Evolutionary conservation across 2,888 invertebrate genomes (phyloP).

Genomic region (Caenorhabditis sp.): DNA sequence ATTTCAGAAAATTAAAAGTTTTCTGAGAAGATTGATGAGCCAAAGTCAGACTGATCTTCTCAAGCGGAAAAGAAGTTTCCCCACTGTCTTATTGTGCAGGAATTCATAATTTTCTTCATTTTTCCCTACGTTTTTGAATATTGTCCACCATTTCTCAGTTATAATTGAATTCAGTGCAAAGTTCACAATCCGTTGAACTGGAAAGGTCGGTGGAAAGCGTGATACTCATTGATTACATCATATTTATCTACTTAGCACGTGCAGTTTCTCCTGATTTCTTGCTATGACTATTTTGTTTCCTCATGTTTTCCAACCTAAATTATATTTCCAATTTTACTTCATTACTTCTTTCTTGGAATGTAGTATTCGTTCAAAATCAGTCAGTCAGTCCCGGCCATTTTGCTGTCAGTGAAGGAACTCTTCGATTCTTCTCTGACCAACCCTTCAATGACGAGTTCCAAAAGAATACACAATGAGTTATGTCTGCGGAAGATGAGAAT

Average conservation of each 20-base stretch:
- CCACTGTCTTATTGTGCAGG: background rate
- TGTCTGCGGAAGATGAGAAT: background rate
- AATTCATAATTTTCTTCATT: background rate
- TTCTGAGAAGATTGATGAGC: conserved; percentile 29
- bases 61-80: conserved; percentile 31
- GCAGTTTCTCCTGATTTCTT: background rate
- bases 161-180: background rate
- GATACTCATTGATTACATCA: background rate
- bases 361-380: no score
- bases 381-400: no score
- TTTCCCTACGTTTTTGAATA: background rate
- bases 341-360: no score
- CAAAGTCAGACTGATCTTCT: conserved; percentile 18
- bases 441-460: background rate
- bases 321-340: no score
- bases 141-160: background rate
- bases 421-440: background rate
- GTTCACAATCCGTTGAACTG: no score
- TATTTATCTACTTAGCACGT: background rate
- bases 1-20: conserved; percentile 31
- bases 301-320: no score
- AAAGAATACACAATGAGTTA: background rate
- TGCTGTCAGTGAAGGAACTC: background rate
- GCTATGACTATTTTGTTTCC: no score
- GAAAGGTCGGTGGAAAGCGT: no score